These are phyloP conservation scores for Lepus timidus DNA, from an alignment of 2,113 vertebrate genomes.

Conservation along the genomic window DNA sequence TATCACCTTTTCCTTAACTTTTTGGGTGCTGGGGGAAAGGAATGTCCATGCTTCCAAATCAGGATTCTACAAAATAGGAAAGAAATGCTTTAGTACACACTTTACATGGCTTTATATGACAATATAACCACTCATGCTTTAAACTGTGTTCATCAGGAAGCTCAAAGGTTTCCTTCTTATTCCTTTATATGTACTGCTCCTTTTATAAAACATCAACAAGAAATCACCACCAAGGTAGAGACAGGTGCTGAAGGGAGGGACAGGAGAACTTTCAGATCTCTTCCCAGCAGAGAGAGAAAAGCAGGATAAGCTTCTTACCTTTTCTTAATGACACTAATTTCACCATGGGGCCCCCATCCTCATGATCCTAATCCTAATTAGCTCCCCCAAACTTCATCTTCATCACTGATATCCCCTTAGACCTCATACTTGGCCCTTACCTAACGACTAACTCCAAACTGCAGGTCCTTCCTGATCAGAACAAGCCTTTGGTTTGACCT, in stretches of 20 bases:
- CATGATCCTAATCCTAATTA: neutral
- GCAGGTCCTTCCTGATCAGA: neutral
- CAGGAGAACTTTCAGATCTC: constrained; percentile 54
- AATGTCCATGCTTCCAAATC: neutral
- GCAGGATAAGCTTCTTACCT: neutral
- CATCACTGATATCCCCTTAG: no score
- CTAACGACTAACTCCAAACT: neutral
- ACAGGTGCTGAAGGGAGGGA: constrained; percentile 49
- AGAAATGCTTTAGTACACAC: neutral
- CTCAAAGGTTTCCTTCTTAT: constrained; percentile 3
- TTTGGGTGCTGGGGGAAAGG: neutral
- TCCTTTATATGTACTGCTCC: constrained; percentile 54
- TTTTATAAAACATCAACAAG: constrained; percentile 70
- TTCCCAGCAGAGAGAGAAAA: neutral
- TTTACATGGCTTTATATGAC: constrained; percentile 47
- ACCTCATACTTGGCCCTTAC: neutral
- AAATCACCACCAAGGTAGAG: constrained; percentile 68
- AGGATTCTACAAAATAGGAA: neutral
- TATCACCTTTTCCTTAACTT: neutral
- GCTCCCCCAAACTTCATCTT: no score
- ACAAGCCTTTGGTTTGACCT: neutral
- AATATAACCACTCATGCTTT: constrained; percentile 20
- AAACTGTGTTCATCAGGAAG: neutral
- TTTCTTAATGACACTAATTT: neutral
- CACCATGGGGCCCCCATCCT: rapidly evolving